Evolutionary conservation across 2,888 invertebrate species (phyloP), one percentile per base, ranked within the genome.

Genomic region (Allolobophora icterica): DNA sequence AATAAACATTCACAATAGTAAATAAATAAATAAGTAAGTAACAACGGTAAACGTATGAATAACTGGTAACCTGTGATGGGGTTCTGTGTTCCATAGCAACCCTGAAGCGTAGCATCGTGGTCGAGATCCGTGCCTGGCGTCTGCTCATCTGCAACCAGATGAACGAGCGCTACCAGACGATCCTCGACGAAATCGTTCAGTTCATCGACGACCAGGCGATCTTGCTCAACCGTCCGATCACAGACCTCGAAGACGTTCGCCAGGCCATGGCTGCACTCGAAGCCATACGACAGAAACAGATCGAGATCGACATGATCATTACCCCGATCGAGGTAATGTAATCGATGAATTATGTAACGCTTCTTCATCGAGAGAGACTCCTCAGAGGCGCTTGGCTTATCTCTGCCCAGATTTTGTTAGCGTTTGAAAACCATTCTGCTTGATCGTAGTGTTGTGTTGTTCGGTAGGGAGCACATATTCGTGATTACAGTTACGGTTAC

Each of bases 101-200:
- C 0, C 52, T 89, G 45, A 96, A 95, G 93, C 92, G 94, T 89
- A 94, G 95, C 1, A 93, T 98, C 71, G 95, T 97, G 89, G 96
- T 97, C 19, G 98, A 98, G 95, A 97, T 97, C 0, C 96, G 97
- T 92, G 97, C 97, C 90, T 98, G 98, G 98, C 98, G 97, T 95
- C 96, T 96, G 92, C 96, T 96, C 34, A 95, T 97, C 91, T 98
- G 98, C 0, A 96, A 96, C 93, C 96, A 97, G 71, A 95, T 98
- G 42, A 97, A 97, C 92, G 94, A 95, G 0, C 96, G 96, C 24
- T 98, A 97, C 94, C 97, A 97, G 93, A 96, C 96, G 90, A 97
- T 97, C 92, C 96, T 98, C 89, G 96, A 96, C 92, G 96, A 96
- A 94, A 96, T 98, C 94, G 96, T 97, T 93, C 97, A 97, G 91